A percentile compares a stretch with the other conserved stretches of the same genome.
These are phyloP conservation scores for Acronicta alni DNA, from an alignment of 2,888 invertebrate genomes.

Conservation along the genomic window DNA sequence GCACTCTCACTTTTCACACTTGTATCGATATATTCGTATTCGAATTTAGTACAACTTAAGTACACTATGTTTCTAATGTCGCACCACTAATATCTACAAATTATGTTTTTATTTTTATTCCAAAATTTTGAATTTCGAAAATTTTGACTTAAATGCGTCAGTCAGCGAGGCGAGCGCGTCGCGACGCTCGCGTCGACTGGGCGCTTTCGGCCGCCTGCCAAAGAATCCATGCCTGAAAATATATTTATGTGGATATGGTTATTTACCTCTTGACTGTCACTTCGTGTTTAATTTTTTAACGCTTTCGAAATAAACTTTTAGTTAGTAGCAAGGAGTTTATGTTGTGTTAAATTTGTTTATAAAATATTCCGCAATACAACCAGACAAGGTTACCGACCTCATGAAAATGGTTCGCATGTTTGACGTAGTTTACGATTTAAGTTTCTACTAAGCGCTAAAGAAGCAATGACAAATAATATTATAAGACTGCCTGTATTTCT, in stretches of 20 bases:
- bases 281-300: constrained; percentile 50
- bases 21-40: constrained; percentile 46
- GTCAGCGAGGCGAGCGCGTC: constrained; percentile 76
- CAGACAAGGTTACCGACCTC: constrained; percentile 22
- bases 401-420: constrained; percentile 26
- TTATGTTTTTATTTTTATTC: constrained; percentile 34
- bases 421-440: constrained; percentile 11
- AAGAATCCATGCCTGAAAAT: constrained; percentile 83
- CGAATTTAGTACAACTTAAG: constrained; percentile 29
- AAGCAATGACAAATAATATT: constrained; percentile 5
- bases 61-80: constrained; percentile 20
- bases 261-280: constrained; percentile 65
- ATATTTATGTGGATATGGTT: constrained; percentile 85
- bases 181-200: constrained; percentile 82
- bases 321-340: neutral
- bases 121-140: constrained; percentile 67
- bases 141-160: constrained; percentile 65
- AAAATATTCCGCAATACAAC: constrained; percentile 9
- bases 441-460: neutral
- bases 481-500: neutral
- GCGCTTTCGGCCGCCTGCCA: constrained; percentile 84
- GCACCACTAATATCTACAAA: constrained; percentile 47
- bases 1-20: constrained; percentile 59
- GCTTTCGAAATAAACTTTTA: constrained; percentile 14
- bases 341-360: constrained; percentile 6